Conservation (phyloP, 2,888 invertebrate genomes). For the Caenorhabditis panamensis region DNA sequence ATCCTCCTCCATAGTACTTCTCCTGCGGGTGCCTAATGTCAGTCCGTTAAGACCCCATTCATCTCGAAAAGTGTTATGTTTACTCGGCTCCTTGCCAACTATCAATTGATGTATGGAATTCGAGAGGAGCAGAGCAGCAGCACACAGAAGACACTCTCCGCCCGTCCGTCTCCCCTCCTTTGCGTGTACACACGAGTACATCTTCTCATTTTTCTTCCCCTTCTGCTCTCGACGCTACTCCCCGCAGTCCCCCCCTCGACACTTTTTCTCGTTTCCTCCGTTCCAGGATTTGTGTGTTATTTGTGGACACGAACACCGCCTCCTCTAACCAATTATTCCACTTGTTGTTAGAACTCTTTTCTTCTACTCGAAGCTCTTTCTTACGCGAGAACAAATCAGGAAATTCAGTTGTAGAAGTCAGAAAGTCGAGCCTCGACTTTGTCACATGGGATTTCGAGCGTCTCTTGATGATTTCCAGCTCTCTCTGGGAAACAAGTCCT, state of each 20-base stretch:
- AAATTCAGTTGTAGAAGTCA: no score
- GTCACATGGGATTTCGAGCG: no score
- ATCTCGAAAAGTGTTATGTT: constrained; percentile 11
- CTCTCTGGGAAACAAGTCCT: no score
- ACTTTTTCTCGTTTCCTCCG: constrained; percentile 4
- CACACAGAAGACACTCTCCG: not conserved
- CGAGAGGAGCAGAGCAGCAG: constrained; percentile 1
- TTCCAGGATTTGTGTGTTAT: constrained; percentile 10
- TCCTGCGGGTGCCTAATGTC: not conserved
- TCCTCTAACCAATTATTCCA: not conserved
- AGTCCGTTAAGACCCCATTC: constrained; percentile 15
- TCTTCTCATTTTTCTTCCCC: constrained; percentile 15
- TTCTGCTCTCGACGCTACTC: constrained; percentile 2
- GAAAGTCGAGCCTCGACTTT: no score
- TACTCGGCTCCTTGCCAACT: not conserved
- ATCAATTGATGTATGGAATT: constrained; percentile 24
- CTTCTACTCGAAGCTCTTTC: not conserved
- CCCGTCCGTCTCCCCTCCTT: not conserved
- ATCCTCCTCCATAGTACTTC: no score
- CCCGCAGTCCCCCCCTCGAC: not conserved
- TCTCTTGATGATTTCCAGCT: no score
- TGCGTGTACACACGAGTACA: constrained; percentile 4
- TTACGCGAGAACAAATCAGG: no score
- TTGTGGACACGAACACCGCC: not conserved
- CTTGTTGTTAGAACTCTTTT: not conserved